A percentile compares a stretch with the other conserved stretches of the same genome.
Conservation (phyloP, 1,140 invertebrate species). For the Bemisia tabaci region DNA sequence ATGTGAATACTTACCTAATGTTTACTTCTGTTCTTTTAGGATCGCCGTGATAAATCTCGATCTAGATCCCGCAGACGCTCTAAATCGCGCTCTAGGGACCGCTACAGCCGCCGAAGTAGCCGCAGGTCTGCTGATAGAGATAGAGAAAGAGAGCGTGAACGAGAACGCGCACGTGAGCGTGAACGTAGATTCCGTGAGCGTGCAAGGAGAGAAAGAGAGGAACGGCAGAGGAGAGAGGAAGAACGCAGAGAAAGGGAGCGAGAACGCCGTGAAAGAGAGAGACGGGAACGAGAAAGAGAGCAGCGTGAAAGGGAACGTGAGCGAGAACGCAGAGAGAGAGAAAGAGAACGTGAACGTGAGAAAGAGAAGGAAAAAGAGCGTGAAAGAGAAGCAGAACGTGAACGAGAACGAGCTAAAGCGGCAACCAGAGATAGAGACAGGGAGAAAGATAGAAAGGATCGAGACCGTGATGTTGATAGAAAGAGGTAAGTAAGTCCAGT, state of each 20-base stretch:
- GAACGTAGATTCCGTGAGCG: slow-evolving; percentile 14
- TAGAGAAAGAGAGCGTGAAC: slow-evolving; percentile 29
- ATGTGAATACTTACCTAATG: too few relatives aligned
- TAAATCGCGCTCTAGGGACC: slow-evolving; percentile 25
- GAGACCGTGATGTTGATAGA: not conserved
- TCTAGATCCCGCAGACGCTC: slow-evolving; percentile 24
- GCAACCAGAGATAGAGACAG: slow-evolving; percentile 27
- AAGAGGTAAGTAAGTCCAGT: not conserved
- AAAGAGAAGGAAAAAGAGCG: slow-evolving; percentile 19
- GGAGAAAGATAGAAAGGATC: slow-evolving; percentile 12
- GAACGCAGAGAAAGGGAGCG: slow-evolving; percentile 31
- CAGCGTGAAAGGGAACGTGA: slow-evolving; percentile 20
- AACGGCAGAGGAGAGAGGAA: slow-evolving; percentile 22
- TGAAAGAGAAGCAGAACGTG: slow-evolving; percentile 33
- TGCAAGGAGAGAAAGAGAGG: slow-evolving; percentile 5
- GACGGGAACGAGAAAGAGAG: slow-evolving; percentile 25
- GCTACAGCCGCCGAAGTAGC: not conserved
- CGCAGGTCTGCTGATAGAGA: slow-evolving; percentile 13
- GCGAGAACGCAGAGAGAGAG: slow-evolving; percentile 18
- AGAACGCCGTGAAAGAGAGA: slow-evolving; percentile 34
- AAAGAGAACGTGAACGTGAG: slow-evolving; percentile 17
- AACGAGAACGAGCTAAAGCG: slow-evolving; percentile 32
- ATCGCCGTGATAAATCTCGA: slow-evolving; percentile 14
- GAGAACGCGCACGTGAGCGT: slow-evolving; percentile 33
- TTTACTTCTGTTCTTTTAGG: slow-evolving; percentile 7